Conservation (phyloP, 2,888 invertebrate genomes). For the Agriotes lineatus region DNA sequence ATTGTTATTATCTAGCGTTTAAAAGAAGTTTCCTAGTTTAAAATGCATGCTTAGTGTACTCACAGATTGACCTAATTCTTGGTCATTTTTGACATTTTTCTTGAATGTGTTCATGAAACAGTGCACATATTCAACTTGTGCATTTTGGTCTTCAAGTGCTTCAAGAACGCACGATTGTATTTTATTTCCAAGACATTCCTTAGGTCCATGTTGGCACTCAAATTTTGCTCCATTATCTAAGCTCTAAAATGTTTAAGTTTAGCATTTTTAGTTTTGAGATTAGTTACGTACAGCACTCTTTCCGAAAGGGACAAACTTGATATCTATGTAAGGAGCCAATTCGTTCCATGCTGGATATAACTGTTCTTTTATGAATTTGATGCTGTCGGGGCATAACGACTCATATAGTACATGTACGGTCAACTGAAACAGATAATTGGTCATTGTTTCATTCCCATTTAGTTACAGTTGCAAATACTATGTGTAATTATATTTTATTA, state of each 20-base stretch:
- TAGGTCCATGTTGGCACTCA: slow-evolving; percentile 74
- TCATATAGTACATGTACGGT: slow-evolving; percentile 72
- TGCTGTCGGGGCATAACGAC: slow-evolving; percentile 74
- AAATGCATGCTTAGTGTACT: too few relatives aligned
- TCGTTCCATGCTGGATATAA: slow-evolving; percentile 68
- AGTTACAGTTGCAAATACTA: too few relatives aligned
- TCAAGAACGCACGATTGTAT: slow-evolving; percentile 73
- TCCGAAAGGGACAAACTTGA: slow-evolving; percentile 75
- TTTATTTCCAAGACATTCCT: slow-evolving; percentile 74
- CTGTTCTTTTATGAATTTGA: slow-evolving; percentile 69
- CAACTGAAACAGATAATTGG: slow-evolving; percentile 63
- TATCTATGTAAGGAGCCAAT: slow-evolving; percentile 67
- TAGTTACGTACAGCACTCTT: slow-evolving; percentile 70
- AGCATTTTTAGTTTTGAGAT: slow-evolving; percentile 1
- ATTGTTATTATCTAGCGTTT: too few relatives aligned
- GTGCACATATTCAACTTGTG: slow-evolving; percentile 59
- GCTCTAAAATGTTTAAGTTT: slow-evolving; percentile 49
- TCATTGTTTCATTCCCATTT: too few relatives aligned
- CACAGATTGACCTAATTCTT: slow-evolving; percentile 54
- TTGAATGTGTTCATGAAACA: slow-evolving; percentile 61
- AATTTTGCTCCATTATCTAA: slow-evolving; percentile 63
- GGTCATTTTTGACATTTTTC: slow-evolving; percentile 40
- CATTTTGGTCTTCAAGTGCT: slow-evolving; percentile 60
- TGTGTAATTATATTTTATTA: too few relatives aligned
- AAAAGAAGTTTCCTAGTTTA: too few relatives aligned